Evolutionary conservation across 2,888 invertebrate species (phyloP).

Genomic region (Harpagoxenus sublaevis): DNA sequence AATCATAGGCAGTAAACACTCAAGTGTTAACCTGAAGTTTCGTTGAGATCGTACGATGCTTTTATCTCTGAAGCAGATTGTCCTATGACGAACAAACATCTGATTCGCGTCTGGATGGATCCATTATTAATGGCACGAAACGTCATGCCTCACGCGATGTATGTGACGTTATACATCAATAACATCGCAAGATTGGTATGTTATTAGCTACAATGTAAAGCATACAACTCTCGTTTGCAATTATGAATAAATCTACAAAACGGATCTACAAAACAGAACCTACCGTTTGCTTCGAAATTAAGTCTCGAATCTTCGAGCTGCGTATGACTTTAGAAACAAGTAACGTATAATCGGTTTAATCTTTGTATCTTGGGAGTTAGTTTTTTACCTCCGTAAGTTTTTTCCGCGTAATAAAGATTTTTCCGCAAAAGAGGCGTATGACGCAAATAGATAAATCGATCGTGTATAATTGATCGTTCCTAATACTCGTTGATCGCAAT

Average conservation of each 20-base stretch:
- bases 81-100: conserved; percentile 9
- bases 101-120: not conserved
- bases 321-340: not conserved
- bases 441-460: not conserved
- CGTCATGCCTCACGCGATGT: not conserved
- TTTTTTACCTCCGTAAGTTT: not conserved
- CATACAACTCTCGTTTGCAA: not conserved
- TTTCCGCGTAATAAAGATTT: not conserved
- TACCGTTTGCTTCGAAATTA: not conserved
- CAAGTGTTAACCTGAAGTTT: conserved; percentile 4
- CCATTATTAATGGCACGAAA: not conserved
- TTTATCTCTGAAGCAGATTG: conserved; percentile 3
- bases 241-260: not conserved
- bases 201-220: not conserved
- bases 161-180: not conserved
- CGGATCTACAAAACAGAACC: not conserved
- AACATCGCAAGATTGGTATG: not conserved
- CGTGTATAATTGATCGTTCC: not conserved
- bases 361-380: not conserved
- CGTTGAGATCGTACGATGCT: not conserved
- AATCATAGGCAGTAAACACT: not conserved
- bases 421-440: not conserved
- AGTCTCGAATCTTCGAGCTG: not conserved
- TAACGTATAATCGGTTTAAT: not conserved
- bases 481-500: not conserved